phyloP scores from a whole-genome alignment of 2,113 vertebrate genomes.

The Gambusia affinis region DNA sequence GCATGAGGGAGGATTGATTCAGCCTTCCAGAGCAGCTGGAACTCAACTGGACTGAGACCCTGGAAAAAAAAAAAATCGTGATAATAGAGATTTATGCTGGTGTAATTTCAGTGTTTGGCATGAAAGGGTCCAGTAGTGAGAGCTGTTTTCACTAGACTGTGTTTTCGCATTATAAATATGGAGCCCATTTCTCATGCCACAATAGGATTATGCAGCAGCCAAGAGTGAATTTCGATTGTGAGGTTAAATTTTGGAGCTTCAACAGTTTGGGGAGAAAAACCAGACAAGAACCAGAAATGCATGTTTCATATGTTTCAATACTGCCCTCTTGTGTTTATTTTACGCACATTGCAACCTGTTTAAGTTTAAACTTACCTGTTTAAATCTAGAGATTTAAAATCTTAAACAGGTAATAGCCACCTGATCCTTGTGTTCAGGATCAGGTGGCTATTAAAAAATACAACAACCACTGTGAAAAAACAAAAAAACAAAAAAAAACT shows the following conservation, averaged over 20 bases:
- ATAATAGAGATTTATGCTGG: constrained; percentile 40
- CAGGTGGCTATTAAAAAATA: neutral
- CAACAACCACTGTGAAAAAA: too few relatives aligned
- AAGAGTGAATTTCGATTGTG: constrained; percentile 19
- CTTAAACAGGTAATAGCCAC: too few relatives aligned
- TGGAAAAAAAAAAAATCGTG: constrained; percentile 32
- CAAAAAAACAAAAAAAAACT: neutral
- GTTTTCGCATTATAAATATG: constrained; percentile 20
- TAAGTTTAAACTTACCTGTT: neutral
- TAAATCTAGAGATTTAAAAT: too few relatives aligned
- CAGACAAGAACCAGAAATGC: neutral
- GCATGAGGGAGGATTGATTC: constrained; percentile 65
- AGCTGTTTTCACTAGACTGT: neutral
- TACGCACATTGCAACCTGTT: neutral
- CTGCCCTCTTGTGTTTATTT: constrained; percentile 77
- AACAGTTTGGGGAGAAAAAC: neutral
- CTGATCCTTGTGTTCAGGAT: neutral
- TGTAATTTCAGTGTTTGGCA: constrained; percentile 37
- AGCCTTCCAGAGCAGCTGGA: constrained; percentile 50
- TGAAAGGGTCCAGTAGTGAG: constrained; percentile 27
- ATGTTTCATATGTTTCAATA: constrained; percentile 63
- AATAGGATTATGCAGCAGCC: constrained; percentile 27
- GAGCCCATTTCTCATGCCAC: constrained; percentile 22
- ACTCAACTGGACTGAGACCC: constrained; percentile 36
- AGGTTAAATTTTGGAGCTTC: constrained; percentile 27